Base-by-base conservation (phyloP, 2,797 vertebrate species). In the Anabacerthia variegaticeps region DNA sequence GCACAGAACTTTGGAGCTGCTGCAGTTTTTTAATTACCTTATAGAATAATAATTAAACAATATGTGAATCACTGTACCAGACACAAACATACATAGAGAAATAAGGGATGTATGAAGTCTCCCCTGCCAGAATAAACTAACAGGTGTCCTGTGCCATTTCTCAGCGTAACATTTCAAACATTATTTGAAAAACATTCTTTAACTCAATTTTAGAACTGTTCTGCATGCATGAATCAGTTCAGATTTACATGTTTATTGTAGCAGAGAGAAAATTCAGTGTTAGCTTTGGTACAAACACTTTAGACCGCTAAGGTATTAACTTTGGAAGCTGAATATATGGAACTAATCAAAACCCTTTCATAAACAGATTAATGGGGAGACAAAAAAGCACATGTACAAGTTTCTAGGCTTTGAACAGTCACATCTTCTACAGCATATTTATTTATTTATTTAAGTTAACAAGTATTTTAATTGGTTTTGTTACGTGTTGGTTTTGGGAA, bases 331-430 rank as follows among this genome's bases (percentile, higher is more conserved):
- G 72, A 88, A 89, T 95, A 83, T 78, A 88, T 89, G 66, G 91
- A 97, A 95, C 73, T 86, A 81, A 88, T 93, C 92, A 97, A 92
- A 93, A 30, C 34, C 17, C 67, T 94, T 96, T 94, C 87, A 91
- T 88, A 91, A 94, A 92, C 63, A 95, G 84, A 95, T 95, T 89
- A 95, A 93, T 88, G 72, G 95, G 74, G 84, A 83, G 88, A 66
- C 71, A 58, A 85, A 97, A 96, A 88, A 89, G 74, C 71, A 46
- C 63, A 61, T 81, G 48, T 86, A 63, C 48, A 59, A 66, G 71
- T 55, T 85, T 15, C 61, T 86, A 68, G 39, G 59, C 76, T 94
- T 94, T 90, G 78, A 94, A 71, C 44, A 80, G 58, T 69, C 65
- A 77, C 78, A 91, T 80, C 71, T 80, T 79, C 52, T 49, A 26